Conservation (phyloP, 2,797 vertebrate species). For the Ptychadena robeensis region DNA sequence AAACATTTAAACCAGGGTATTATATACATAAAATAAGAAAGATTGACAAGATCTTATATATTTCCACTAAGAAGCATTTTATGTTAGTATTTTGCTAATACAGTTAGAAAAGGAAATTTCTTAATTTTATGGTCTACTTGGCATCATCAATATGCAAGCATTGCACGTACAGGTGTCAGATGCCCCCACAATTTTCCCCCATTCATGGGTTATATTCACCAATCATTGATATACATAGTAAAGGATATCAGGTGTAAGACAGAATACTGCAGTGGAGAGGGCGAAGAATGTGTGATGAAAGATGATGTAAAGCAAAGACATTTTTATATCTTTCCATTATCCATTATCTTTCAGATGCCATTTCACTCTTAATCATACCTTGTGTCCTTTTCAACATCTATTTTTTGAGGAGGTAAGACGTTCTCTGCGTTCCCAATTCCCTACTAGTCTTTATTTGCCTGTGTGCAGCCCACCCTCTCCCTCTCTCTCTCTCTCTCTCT, state of each 20-base stretch:
- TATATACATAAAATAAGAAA: not conserved
- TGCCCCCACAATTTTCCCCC: not conserved
- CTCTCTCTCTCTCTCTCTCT: slow-evolving; percentile 31
- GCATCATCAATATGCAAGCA: not conserved
- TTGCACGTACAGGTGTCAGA: not conserved
- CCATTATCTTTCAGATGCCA: not conserved
- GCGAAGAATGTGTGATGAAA: not conserved
- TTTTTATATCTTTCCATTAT: not conserved
- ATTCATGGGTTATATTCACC: not conserved
- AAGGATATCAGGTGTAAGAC: not conserved
- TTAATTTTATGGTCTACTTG: not conserved
- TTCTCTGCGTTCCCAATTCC: slow-evolving; percentile 8
- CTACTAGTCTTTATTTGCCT: slow-evolving; percentile 20
- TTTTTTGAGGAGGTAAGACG: slow-evolving; percentile 1
- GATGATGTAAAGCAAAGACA: not conserved
- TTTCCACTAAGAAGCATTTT: not conserved
- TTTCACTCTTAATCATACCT: slow-evolving; percentile 22
- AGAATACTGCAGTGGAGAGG: not conserved
- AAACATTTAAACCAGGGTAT: not conserved
- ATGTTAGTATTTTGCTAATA: no score
- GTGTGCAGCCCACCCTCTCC: slow-evolving; percentile 22
- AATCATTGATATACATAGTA: not conserved
- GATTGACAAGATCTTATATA: not conserved
- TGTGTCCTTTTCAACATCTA: slow-evolving; percentile 3
- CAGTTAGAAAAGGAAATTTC: no score